Percentiles rank a stretch among this genome's conserved stretches.
phyloP scores from a whole-genome alignment of 2,797 vertebrate genomes.

The Diplodus puntazzo region DNA sequence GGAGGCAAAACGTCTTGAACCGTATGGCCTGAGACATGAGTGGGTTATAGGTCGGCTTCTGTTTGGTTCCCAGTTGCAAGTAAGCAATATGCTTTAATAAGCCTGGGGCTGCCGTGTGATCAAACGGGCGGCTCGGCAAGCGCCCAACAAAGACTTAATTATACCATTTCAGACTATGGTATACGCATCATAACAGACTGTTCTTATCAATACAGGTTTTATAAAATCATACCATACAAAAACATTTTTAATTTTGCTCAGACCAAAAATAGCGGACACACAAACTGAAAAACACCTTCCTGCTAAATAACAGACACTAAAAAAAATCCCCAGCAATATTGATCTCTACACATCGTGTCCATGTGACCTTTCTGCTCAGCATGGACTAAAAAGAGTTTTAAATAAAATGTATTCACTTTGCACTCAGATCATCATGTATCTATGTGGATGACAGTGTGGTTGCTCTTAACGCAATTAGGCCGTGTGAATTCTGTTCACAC shows the following conservation, averaged over 20 bases:
- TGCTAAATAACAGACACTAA: conserved; percentile 10
- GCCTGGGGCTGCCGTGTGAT: background rate
- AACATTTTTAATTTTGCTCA: conserved; percentile 21
- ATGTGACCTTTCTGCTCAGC: background rate
- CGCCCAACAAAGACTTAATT: background rate
- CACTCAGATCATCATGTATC: background rate
- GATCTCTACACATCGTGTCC: background rate
- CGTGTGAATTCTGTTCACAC: conserved; percentile 27
- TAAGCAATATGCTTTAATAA: conserved; percentile 29
- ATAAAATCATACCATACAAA: conserved; percentile 32
- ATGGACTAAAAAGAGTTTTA: conserved; percentile 14
- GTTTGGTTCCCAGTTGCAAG: conserved; percentile 28
- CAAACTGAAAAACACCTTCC: conserved; percentile 1
- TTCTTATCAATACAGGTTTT: conserved; percentile 39
- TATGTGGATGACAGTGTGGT: background rate
- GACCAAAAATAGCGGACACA: conserved; percentile 3
- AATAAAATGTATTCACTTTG: background rate
- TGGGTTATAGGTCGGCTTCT: conserved; percentile 23
- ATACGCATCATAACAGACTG: conserved; percentile 1
- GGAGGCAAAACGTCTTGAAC: conserved; percentile 22
- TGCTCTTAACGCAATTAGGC: background rate
- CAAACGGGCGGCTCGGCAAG: background rate
- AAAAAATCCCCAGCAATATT: background rate
- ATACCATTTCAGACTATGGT: conserved; percentile 14
- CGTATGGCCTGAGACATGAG: conserved; percentile 27